Percentiles rank a stretch among this genome's conserved stretches.
These are phyloP conservation scores for Pelosia muscerda DNA, from an alignment of 2,888 invertebrate genomes.

Conservation along the genomic window DNA sequence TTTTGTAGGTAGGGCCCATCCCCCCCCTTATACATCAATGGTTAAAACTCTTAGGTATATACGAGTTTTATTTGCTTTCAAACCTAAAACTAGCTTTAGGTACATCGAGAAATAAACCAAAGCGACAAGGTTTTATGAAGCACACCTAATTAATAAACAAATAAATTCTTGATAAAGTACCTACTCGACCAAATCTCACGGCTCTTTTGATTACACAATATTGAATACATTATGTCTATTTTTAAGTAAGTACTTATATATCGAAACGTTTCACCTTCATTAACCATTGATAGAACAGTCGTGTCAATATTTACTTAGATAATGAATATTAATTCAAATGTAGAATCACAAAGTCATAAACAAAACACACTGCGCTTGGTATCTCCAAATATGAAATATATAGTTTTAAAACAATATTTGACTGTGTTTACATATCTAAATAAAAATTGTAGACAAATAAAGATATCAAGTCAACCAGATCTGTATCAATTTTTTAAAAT, in stretches of 20 bases:
- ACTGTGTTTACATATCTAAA: constrained; percentile 1
- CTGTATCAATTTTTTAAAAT: constrained; percentile 6
- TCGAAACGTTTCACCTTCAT: constrained; percentile 15
- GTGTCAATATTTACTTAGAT: constrained; percentile 14
- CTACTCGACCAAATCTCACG: constrained; percentile 7
- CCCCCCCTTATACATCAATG: too few relatives aligned
- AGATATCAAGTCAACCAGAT: constrained; percentile 1
- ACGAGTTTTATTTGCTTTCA: not conserved
- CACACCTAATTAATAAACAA: constrained; percentile 3
- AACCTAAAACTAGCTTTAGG: not conserved
- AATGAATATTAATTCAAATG: not conserved
- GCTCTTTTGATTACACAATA: constrained; percentile 18
- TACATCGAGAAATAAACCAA: not conserved
- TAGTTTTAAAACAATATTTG: not conserved
- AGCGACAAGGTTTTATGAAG: constrained; percentile 3
- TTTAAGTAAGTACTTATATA: constrained; percentile 3
- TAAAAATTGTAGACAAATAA: not conserved
- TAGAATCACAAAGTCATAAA: not conserved
- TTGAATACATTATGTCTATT: constrained; percentile 18
- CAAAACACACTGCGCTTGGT: not conserved
- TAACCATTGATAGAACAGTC: constrained; percentile 12
- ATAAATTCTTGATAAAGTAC: not conserved
- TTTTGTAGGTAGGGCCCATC: too few relatives aligned
- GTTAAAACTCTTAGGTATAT: too few relatives aligned
- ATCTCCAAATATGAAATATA: not conserved